phyloP scores from a whole-genome alignment of 2,797 vertebrate species.

The Schizothorax lantsangensis region DNA sequence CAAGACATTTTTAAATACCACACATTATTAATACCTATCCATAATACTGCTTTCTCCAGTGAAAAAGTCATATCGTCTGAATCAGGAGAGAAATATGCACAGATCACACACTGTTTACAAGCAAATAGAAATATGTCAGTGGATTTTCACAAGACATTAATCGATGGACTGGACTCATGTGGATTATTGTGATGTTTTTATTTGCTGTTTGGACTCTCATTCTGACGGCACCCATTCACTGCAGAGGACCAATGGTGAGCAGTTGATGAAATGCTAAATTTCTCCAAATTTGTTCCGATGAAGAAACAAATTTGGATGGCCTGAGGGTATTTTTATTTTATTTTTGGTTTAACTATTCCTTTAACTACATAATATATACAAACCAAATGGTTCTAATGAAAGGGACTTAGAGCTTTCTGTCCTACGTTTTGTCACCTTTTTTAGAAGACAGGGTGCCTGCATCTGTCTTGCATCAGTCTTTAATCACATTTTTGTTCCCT shows the following conservation, averaged over 20 bases:
- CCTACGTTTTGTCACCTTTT: not conserved
- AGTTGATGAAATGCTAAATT: not conserved
- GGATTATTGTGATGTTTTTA: too few relatives aligned
- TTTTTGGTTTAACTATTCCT: not conserved
- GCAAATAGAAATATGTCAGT: too few relatives aligned
- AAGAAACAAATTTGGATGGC: not conserved
- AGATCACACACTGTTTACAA: too few relatives aligned
- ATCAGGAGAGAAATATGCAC: too few relatives aligned
- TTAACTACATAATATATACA: not conserved
- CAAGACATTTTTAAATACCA: not conserved
- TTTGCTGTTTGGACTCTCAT: too few relatives aligned
- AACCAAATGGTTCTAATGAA: not conserved
- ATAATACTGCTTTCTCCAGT: too few relatives aligned
- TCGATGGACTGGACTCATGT: too few relatives aligned
- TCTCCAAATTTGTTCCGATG: not conserved
- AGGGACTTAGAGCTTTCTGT: not conserved
- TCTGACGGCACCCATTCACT: not conserved
- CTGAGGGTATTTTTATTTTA: not conserved
- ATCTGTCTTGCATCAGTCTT: slow-evolving; percentile 47
- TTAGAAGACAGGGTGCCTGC: slow-evolving; percentile 42
- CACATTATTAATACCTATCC: too few relatives aligned
- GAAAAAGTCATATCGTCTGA: too few relatives aligned
- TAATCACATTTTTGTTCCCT: slow-evolving; percentile 50
- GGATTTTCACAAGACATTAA: too few relatives aligned
- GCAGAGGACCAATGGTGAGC: not conserved